phyloP scores from a whole-genome alignment of 2,113 vertebrate genomes.

The Progne subis region DNA sequence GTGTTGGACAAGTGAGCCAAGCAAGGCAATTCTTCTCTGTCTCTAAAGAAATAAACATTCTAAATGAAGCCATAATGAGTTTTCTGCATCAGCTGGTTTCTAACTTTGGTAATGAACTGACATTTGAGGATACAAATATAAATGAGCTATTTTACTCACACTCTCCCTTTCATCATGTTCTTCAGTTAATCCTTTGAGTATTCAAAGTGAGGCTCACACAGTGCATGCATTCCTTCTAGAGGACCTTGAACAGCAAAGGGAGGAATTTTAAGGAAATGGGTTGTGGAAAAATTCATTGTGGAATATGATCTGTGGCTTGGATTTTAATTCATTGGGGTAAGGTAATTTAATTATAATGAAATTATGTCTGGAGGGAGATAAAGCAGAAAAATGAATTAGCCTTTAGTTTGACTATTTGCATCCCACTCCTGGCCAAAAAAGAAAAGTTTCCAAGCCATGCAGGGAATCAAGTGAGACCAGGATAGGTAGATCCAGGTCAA shows the following conservation, averaged over 20 bases:
- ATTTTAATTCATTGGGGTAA: neutral
- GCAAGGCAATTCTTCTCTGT: neutral
- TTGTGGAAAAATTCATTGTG: neutral
- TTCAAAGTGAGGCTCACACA: neutral
- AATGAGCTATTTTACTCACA: slow-evolving; percentile 33
- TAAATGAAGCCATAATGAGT: slow-evolving; percentile 42
- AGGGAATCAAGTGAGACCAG: neutral
- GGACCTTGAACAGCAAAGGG: neutral
- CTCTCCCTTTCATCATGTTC: slow-evolving; percentile 17
- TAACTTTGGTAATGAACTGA: slow-evolving; percentile 59
- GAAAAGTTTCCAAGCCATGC: neutral
- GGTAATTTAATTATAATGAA: slow-evolving; percentile 8
- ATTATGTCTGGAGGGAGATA: neutral
- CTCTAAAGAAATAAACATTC: slow-evolving; percentile 34
- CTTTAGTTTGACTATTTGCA: neutral
- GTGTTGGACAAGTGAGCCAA: neutral
- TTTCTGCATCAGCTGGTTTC: slow-evolving; percentile 52
- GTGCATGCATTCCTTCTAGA: neutral
- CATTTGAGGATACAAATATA: slow-evolving; percentile 62
- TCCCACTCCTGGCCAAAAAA: neutral
- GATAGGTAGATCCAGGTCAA: neutral
- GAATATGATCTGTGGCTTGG: neutral
- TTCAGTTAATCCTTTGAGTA: slow-evolving; percentile 28
- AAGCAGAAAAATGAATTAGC: neutral
- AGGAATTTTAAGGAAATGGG: neutral